These are phyloP conservation scores for Gallirallus australis DNA, from an alignment of 2,797 vertebrate species.

Conservation along the genomic window DNA sequence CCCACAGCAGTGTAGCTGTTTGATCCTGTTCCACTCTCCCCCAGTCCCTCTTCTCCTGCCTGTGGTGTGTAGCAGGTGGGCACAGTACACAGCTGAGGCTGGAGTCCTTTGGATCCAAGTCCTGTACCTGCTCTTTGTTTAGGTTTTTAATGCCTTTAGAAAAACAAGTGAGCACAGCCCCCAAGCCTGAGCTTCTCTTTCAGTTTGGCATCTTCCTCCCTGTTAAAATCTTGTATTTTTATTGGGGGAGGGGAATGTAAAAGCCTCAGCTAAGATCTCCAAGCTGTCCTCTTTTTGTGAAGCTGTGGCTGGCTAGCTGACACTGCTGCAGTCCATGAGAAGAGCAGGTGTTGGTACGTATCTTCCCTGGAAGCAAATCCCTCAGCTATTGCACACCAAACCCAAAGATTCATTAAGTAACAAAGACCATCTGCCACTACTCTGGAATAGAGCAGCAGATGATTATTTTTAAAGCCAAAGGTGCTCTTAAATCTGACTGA, in stretches of 20 bases:
- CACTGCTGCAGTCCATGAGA: background rate
- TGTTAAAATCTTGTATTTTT: background rate
- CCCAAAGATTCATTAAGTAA: constrained; percentile 39
- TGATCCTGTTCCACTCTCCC: background rate
- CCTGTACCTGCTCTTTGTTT: background rate
- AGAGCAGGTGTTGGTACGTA: constrained; percentile 22
- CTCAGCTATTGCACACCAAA: background rate
- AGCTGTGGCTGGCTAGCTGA: background rate
- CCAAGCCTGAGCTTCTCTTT: background rate
- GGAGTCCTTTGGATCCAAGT: background rate
- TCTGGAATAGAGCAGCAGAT: background rate
- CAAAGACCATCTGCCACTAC: constrained; percentile 58
- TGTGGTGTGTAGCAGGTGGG: background rate
- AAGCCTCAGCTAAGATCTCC: background rate
- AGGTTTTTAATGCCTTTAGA: background rate
- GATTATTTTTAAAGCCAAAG: constrained; percentile 9
- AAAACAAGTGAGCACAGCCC: background rate
- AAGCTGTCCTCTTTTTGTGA: background rate
- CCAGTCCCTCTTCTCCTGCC: background rate
- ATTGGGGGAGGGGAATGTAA: background rate
- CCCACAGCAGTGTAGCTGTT: background rate
- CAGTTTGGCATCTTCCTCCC: background rate
- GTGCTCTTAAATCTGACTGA: constrained; percentile 1
- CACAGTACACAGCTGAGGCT: background rate
- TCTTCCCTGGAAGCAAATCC: constrained; percentile 42